Conservation (phyloP, 1,140 invertebrate genomes). For the Danaus melanippus region DNA sequence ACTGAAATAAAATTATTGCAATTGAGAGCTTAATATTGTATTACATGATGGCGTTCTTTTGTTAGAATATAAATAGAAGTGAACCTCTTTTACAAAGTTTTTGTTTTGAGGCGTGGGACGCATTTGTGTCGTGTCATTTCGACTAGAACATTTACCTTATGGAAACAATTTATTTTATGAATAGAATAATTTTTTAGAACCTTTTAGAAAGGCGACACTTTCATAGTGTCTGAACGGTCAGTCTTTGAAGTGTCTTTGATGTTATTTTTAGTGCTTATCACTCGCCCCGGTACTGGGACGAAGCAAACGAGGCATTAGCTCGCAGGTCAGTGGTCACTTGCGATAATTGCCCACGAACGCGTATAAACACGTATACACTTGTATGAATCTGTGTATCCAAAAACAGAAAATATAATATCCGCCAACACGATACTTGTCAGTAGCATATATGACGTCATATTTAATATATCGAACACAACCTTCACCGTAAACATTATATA, state of each 20-base stretch:
- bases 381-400: constrained; percentile 11
- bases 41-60: too few species aligned
- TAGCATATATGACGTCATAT: background rate
- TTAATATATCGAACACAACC: background rate
- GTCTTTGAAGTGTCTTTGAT: constrained; percentile 16
- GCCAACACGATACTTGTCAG: background rate
- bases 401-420: constrained; percentile 11
- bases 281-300: constrained; percentile 17
- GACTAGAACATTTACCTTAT: too few species aligned
- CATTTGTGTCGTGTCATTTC: too few species aligned
- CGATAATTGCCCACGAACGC: constrained; percentile 37
- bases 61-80: too few species aligned
- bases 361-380: constrained; percentile 15
- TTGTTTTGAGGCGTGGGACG: too few species aligned
- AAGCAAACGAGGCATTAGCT: constrained; percentile 21
- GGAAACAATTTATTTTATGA: too few species aligned
- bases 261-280: constrained; percentile 20
- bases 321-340: constrained; percentile 39
- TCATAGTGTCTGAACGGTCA: background rate
- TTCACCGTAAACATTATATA: too few species aligned
- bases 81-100: too few species aligned
- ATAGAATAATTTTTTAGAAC: too few species aligned
- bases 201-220: too few species aligned
- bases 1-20: too few species aligned
- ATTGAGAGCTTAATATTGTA: too few species aligned